Conservation (phyloP, 2,797 vertebrate genomes). For the Myotis planiceps region DNA sequence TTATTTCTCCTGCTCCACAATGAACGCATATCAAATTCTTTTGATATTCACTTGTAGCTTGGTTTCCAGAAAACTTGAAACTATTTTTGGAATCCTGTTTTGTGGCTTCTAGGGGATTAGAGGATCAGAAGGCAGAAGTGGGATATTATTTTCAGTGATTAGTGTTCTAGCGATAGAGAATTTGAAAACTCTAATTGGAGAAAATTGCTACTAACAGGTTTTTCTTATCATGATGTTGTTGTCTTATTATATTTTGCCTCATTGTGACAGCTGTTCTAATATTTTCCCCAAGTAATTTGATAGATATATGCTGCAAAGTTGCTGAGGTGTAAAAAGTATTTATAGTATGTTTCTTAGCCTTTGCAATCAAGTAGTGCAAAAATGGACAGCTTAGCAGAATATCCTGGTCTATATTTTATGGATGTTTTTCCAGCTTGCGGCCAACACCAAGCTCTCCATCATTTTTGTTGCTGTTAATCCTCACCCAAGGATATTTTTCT, state of each 20-base stretch:
- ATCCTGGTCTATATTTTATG: neutral
- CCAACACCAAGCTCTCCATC: neutral
- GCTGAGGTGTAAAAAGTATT: neutral
- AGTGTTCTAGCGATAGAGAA: neutral
- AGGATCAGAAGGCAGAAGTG: conserved; percentile 12
- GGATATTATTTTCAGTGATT: conserved; percentile 40
- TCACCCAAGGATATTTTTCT: neutral
- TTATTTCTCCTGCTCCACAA: neutral
- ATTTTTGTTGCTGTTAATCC: neutral
- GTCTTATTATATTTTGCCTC: neutral
- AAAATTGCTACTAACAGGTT: neutral
- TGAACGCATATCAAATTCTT: neutral
- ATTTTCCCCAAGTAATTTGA: neutral
- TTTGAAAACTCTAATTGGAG: conserved; percentile 16
- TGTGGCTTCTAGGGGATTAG: neutral
- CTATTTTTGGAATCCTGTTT: neutral
- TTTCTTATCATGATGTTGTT: neutral
- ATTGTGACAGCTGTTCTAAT: neutral
- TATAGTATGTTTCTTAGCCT: neutral
- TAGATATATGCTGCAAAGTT: neutral
- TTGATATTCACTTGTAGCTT: neutral
- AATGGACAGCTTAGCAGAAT: neutral
- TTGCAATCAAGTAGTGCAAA: neutral
- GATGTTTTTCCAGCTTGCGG: neutral
- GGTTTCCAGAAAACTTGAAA: neutral